Conservation (phyloP, 35 echinoderm and acorn worm species). For the Stichopus chloronotus region DNA sequence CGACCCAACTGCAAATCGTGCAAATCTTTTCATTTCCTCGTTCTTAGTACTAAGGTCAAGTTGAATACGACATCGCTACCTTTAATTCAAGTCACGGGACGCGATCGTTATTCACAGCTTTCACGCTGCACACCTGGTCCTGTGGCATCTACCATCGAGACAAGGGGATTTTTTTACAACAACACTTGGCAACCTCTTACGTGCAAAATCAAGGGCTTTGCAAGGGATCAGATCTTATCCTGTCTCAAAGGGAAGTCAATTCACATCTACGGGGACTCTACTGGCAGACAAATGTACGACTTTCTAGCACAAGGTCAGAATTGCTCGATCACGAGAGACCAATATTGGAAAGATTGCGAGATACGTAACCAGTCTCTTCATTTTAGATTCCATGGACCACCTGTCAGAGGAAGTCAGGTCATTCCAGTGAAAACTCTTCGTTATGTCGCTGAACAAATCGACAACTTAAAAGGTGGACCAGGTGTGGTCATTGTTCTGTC, state of each 20-base stretch:
- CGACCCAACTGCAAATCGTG: neutral
- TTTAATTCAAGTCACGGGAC: neutral
- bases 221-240: neutral
- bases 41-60: neutral
- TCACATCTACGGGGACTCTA: conserved; percentile 47
- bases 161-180: neutral
- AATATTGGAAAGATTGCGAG: neutral
- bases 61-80: neutral
- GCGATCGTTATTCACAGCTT: neutral
- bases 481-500: too few species aligned
- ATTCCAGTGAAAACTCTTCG: neutral
- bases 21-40: neutral
- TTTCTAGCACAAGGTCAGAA: neutral
- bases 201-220: conserved; percentile 8
- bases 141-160: neutral
- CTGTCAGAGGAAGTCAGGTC: neutral
- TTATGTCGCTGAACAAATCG: conserved; percentile 50
- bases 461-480: conserved; percentile 27
- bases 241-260: conserved; percentile 31
- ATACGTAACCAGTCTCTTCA: neutral
- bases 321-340: neutral
- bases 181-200: neutral
- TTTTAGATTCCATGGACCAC: conserved; percentile 40
- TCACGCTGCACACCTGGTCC: neutral
- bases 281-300: conserved; percentile 17